Evolutionary conservation across 2,888 invertebrate genomes (phyloP).

Genomic region (Fragum fragum): DNA sequence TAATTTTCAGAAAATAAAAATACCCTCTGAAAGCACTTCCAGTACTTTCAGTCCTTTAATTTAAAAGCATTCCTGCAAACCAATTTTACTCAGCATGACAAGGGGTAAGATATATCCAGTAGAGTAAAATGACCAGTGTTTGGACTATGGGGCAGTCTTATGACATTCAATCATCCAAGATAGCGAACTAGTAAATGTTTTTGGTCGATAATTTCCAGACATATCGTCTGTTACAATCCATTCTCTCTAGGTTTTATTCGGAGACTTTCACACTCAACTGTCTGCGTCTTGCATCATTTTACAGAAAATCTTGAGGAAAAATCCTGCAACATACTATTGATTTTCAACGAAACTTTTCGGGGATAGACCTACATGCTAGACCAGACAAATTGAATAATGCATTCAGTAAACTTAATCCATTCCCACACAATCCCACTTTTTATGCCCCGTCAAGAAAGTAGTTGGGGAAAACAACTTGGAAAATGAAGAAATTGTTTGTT

Average conservation of each 20-base stretch:
- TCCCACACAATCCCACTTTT: too few relatives aligned
- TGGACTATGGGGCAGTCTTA: not conserved
- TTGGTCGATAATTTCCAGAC: slow-evolving; percentile 23
- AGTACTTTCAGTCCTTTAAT: too few relatives aligned
- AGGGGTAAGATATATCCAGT: too few relatives aligned
- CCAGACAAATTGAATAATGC: not conserved
- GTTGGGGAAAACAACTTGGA: too few relatives aligned
- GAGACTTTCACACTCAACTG: slow-evolving; percentile 11
- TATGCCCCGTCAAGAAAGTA: too few relatives aligned
- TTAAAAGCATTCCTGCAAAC: too few relatives aligned
- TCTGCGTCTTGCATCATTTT: slow-evolving; percentile 18
- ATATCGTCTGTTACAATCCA: slow-evolving; percentile 7
- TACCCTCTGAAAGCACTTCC: too few relatives aligned
- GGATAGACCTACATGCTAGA: not conserved
- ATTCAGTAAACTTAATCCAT: too few relatives aligned
- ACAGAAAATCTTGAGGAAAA: slow-evolving; percentile 4
- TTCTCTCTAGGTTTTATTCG: slow-evolving; percentile 5
- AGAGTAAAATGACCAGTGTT: not conserved
- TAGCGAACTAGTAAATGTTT: not conserved
- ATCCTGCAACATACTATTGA: slow-evolving; percentile 16
- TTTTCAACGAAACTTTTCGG: not conserved
- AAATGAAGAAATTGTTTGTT: too few relatives aligned
- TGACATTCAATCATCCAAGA: slow-evolving; percentile 4
- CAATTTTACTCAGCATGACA: too few relatives aligned
- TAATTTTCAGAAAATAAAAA: too few relatives aligned